phyloP scores from a whole-genome alignment of 2,797 vertebrate species.

The Cryptoblepharus egeriae region DNA sequence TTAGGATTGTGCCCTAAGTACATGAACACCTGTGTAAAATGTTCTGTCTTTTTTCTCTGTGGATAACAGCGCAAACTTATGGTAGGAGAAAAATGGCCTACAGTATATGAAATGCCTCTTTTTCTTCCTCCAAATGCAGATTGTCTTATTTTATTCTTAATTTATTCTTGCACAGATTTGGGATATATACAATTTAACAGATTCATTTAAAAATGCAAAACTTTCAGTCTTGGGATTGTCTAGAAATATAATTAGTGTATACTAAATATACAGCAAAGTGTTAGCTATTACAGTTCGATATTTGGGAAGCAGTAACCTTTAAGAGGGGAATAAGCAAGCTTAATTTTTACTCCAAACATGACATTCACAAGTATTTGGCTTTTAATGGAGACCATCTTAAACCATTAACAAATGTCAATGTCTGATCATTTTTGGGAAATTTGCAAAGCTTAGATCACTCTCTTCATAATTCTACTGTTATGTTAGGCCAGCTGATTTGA shows the following conservation, averaged over 20 bases:
- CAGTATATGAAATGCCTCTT: not conserved
- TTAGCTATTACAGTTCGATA: constrained; percentile 39
- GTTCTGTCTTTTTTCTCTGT: not conserved
- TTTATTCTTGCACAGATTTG: constrained; percentile 11
- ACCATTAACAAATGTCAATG: not conserved
- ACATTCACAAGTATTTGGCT: constrained; percentile 4
- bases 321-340: constrained; percentile 50
- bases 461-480: not conserved
- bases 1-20: no score
- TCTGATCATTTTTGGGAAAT: not conserved
- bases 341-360: not conserved
- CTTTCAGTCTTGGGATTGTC: constrained; percentile 9
- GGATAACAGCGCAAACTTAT: not conserved
- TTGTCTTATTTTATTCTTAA: not conserved
- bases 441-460: not conserved
- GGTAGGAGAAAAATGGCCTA: no score
- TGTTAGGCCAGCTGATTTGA: not conserved
- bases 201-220: not conserved
- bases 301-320: constrained; percentile 45
- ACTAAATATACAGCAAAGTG: constrained; percentile 16
- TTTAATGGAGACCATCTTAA: constrained; percentile 18
- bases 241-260: constrained; percentile 39
- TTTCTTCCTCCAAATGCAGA: not conserved
- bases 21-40: no score
- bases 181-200: constrained; percentile 16